These are phyloP conservation scores for Macrosteles quadrilineatus DNA, from an alignment of 1,140 invertebrate genomes.

Conservation along the genomic window DNA sequence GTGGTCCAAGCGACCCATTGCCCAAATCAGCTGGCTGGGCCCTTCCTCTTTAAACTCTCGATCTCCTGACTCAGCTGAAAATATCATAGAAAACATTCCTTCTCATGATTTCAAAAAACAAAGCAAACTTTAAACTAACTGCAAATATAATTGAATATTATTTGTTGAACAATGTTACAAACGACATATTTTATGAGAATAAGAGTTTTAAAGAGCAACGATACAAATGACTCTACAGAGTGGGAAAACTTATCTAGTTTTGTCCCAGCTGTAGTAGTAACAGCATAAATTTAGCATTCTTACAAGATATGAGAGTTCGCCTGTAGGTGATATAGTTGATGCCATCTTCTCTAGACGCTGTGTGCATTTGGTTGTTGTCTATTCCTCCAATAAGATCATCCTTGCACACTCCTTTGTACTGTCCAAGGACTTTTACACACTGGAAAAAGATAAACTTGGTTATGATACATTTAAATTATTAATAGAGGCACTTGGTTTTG, in stretches of 20 bases:
- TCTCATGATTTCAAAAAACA: too few species aligned
- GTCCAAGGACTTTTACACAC: constrained; percentile 82
- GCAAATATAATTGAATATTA: too few species aligned
- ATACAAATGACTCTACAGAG: too few species aligned
- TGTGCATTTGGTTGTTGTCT: constrained; percentile 76
- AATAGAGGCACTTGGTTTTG: too few species aligned
- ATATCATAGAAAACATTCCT: too few species aligned
- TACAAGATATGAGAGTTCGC: constrained; percentile 69
- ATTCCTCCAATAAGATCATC: constrained; percentile 73
- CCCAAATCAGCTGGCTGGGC: constrained; percentile 76
- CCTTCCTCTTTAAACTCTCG: constrained; percentile 69
- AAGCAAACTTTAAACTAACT: too few species aligned
- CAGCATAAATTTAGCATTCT: constrained; percentile 43
- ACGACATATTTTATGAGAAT: too few species aligned
- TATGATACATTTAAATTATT: too few species aligned
- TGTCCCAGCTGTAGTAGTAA: too few species aligned
- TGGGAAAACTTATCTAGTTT: too few species aligned
- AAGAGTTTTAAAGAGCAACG: too few species aligned
- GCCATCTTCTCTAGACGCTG: constrained; percentile 67
- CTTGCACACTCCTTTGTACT: constrained; percentile 82
- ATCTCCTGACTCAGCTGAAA: constrained; percentile 75
- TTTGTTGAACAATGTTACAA: too few species aligned
- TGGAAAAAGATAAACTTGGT: constrained; percentile 47
- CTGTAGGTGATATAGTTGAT: constrained; percentile 79
- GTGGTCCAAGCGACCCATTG: constrained; percentile 75